phyloP scores from a whole-genome alignment of 2,797 vertebrate species.

The Phaenicophaeus curvirostris region DNA sequence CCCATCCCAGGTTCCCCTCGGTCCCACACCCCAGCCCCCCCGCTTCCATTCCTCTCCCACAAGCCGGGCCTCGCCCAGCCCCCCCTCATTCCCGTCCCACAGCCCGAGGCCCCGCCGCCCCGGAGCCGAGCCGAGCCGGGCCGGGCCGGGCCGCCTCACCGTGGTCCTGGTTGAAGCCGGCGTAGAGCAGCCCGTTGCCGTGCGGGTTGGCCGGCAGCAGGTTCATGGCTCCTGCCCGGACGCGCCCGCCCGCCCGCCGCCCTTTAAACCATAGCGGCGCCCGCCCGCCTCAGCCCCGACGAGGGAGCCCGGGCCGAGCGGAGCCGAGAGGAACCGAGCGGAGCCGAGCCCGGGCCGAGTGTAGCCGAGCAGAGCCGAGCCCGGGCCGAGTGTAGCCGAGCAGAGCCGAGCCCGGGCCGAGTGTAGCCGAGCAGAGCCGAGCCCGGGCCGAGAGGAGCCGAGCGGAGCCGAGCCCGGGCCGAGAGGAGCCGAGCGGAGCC shows the following conservation, averaged over 20 bases:
- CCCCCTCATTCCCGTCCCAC: no score
- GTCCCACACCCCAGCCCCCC: no score
- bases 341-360: no score
- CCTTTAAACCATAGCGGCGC: conserved; percentile 27
- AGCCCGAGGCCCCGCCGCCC: neutral
- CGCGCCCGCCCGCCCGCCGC: conserved; percentile 3
- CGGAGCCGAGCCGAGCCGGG: neutral
- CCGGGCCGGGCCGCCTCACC: conserved; percentile 77
- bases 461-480: neutral
- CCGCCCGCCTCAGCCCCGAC: neutral
- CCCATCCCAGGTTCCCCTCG: no score
- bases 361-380: neutral
- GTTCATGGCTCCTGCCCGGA: conserved; percentile 85
- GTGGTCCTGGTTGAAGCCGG: conserved; percentile 97
- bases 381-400: no score
- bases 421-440: no score
- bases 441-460: no score
- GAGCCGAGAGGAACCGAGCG: neutral
- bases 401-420: no score
- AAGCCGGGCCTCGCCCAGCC: no score
- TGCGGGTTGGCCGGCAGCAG: conserved; percentile 93
- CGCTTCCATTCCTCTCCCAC: no score
- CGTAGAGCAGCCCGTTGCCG: conserved; percentile 94
- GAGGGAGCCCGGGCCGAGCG: neutral
- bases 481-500: neutral